Evolutionary conservation across 2,888 invertebrate genomes (phyloP).

Genomic region (Cosmorhoe ocellata): DNA sequence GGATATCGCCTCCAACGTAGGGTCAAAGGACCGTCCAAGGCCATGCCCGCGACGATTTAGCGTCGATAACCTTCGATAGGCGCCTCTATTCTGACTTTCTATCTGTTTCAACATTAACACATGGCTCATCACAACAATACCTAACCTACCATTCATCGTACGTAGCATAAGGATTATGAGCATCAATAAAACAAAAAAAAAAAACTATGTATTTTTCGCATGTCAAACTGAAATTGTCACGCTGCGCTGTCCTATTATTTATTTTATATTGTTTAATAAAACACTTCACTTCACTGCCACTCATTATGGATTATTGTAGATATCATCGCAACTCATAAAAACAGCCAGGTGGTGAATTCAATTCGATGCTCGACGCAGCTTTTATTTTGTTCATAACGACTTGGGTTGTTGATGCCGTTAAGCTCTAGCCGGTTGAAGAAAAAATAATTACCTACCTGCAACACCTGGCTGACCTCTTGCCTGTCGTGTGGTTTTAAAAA

Average conservation of each 20-base stretch:
- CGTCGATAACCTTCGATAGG: conserved; percentile 63
- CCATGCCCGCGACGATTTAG: conserved; percentile 61
- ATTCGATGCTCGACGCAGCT: conserved; percentile 67
- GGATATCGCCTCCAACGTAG: conserved; percentile 55
- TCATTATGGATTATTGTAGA: not conserved
- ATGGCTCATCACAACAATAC: not conserved
- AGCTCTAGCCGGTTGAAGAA: conserved; percentile 22
- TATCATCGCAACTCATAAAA: conserved; percentile 46
- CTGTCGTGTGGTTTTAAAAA: not conserved
- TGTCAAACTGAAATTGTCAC: no score
- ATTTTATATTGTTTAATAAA: no score
- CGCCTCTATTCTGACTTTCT: conserved; percentile 43
- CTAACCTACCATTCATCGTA: not conserved
- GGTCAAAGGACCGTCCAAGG: conserved; percentile 78
- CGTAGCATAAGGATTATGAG: not conserved
- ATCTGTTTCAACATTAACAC: conserved; percentile 20
- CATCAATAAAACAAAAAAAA: not conserved
- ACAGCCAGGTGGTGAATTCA: conserved; percentile 75
- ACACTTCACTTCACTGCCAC: conserved; percentile 2
- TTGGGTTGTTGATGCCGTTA: conserved; percentile 52
- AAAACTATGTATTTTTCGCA: no score
- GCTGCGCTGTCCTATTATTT: no score
- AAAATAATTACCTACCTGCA: conserved; percentile 22
- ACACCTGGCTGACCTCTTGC: conserved; percentile 31
- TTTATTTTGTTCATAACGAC: conserved; percentile 66